Conservation (phyloP, 1,140 invertebrate species). For the Ptiloglossa arizonensis region DNA sequence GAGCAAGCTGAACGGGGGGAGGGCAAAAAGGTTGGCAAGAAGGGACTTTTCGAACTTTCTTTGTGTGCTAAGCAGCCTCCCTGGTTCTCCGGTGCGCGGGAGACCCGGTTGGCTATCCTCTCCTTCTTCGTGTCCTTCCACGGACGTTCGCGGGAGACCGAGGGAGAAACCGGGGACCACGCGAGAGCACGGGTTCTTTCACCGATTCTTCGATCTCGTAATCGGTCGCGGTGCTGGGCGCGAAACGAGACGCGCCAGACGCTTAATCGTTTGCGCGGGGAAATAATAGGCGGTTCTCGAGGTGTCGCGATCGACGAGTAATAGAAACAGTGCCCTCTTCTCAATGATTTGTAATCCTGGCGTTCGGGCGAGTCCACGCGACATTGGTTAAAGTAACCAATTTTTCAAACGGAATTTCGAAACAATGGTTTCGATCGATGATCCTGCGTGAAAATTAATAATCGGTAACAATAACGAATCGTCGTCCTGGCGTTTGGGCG, state of each 20-base stretch:
- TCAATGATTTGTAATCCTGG: too few relatives aligned
- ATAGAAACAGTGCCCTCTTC: too few relatives aligned
- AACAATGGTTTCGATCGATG: too few relatives aligned
- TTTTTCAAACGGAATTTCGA: too few relatives aligned
- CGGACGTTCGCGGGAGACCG: constrained; percentile 35
- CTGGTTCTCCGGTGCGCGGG: constrained; percentile 48
- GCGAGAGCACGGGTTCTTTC: constrained; percentile 50
- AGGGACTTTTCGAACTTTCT: constrained; percentile 74
- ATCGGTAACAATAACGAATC: too few relatives aligned
- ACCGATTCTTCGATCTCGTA: constrained; percentile 47
- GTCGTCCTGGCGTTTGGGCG: too few relatives aligned
- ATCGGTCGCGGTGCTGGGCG: constrained; percentile 30
- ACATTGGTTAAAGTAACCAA: too few relatives aligned
- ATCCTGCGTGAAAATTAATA: too few relatives aligned
- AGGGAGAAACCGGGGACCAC: constrained; percentile 43
- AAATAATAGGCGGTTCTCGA: not conserved
- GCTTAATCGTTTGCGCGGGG: not conserved
- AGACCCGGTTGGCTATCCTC: constrained; percentile 22
- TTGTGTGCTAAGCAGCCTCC: constrained; percentile 77
- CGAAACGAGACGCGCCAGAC: constrained; percentile 10
- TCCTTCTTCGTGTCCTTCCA: constrained; percentile 42
- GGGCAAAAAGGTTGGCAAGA: constrained; percentile 68
- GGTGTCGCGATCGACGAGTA: too few relatives aligned
- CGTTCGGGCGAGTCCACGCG: too few relatives aligned
- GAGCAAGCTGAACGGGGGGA: constrained; percentile 41